Percentiles rank a stretch among this genome's conserved stretches.
Conservation (phyloP, 2,888 invertebrate species). For the Nemotelus nigrinus region DNA sequence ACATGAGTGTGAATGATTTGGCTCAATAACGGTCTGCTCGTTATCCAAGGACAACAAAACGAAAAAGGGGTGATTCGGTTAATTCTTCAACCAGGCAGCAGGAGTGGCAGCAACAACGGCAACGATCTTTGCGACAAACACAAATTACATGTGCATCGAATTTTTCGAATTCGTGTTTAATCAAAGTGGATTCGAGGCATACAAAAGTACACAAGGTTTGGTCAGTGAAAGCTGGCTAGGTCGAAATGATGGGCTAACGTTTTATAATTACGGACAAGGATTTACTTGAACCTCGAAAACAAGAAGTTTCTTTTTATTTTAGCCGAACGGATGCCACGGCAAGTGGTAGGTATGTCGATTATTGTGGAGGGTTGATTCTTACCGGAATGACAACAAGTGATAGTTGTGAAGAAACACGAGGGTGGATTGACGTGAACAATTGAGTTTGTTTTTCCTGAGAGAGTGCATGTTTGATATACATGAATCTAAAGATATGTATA, state of each 20-base stretch:
- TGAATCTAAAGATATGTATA: too few species aligned
- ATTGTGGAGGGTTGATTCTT: slow-evolving; percentile 2
- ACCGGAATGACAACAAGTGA: slow-evolving; percentile 18
- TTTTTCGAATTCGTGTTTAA: neutral
- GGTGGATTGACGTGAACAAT: neutral
- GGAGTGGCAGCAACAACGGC: neutral
- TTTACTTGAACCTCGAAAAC: slow-evolving; percentile 38
- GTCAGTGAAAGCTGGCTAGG: neutral
- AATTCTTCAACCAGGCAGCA: slow-evolving; percentile 45
- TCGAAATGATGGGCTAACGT: slow-evolving; percentile 34
- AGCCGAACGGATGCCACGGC: neutral
- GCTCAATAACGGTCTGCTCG: slow-evolving; percentile 24
- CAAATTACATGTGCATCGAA: slow-evolving; percentile 8
- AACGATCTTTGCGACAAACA: slow-evolving; percentile 43
- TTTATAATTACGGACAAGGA: slow-evolving; percentile 39
- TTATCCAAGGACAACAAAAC: slow-evolving; percentile 15
- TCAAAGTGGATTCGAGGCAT: neutral
- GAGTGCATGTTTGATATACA: too few species aligned
- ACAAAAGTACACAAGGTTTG: neutral
- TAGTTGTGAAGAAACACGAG: neutral
- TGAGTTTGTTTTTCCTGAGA: too few species aligned
- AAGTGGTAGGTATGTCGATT: neutral
- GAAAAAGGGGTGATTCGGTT: slow-evolving; percentile 49
- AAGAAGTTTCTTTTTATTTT: slow-evolving; percentile 24
- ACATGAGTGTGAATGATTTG: slow-evolving; percentile 38